Base-by-base conservation (phyloP, 2,888 invertebrate genomes). In the Rotaria sp. region DNA sequence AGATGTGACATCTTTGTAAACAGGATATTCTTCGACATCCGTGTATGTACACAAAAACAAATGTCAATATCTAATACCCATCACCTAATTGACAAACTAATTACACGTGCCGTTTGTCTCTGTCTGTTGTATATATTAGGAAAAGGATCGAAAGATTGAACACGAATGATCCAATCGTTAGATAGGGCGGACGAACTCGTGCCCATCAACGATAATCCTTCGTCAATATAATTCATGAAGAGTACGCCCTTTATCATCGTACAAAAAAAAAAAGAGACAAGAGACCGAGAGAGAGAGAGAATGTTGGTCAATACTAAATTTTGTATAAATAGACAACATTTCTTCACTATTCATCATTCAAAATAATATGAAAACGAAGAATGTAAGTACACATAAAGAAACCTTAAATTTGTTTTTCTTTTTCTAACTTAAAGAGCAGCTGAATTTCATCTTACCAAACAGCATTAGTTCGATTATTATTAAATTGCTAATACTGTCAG, bases 401-500 rank as follows among this genome's bases (percentile, higher is more conserved):
- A 74, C 74, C 45, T 84, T 84, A 18, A 18, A 74, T 67, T 21
- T 21, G 35, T 30, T 52, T 52, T 30, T 30, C 0, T 30, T 21
- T 21, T 18, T 52, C 18, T 1, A 26, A 55, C 1, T 35, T 38
- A 5, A 35, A 67, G 67, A 67, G 67, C 67, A 35, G 35, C 80
- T 80, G n/a, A n/a, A 50, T 85, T 55, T 75, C 86, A 85, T 86
- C 86, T 86, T 86, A 86, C 86, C 85, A 84, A 41, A 86, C 86
- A 86, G 85, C 80, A 85, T 86, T 86, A 86, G 84, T 85, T 86
- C 75, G 86, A 80, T 85, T 41, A 84, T n/a, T 35, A 80, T 84
- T 48, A 57, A 87, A 85, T 85, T 87, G 85, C 85, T 87, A 87
- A 87, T 87, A 87, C 87, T 87, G 87, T 87, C 85, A 87, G 87